Evolutionary conservation across 2,113 vertebrate genomes (phyloP).

Genomic region (Gasterosteus nipponicus): DNA sequence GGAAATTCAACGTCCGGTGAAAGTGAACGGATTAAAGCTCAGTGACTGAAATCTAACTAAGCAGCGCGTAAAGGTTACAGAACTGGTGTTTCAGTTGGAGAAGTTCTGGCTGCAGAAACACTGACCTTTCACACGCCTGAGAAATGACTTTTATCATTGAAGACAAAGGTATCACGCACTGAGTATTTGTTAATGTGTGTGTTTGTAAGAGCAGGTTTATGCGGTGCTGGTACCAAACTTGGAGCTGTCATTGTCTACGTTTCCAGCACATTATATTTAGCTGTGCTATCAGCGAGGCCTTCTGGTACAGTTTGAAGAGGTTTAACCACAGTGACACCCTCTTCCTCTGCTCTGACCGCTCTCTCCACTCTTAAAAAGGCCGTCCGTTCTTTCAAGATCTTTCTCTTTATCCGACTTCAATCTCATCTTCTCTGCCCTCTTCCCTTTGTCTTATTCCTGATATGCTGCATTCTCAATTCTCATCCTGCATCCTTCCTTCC

Average conservation of each 20-base stretch:
- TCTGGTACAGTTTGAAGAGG: constrained; percentile 47
- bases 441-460: constrained; percentile 22
- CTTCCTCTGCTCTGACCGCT: constrained; percentile 12
- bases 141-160: constrained; percentile 42
- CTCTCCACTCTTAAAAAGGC: constrained; percentile 32
- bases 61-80: constrained; percentile 1
- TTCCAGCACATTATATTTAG: constrained; percentile 71
- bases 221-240: constrained; percentile 36
- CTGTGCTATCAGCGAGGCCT: constrained; percentile 63
- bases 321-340: constrained; percentile 53
- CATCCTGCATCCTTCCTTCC: constrained; percentile 61
- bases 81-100: neutral
- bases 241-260: constrained; percentile 56
- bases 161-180: neutral
- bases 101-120: constrained; percentile 8
- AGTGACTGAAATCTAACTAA: neutral
- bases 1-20: neutral
- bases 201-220: constrained; percentile 22
- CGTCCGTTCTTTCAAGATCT: constrained; percentile 16
- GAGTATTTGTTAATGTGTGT: constrained; percentile 2
- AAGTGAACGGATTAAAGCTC: neutral
- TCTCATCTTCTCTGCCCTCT: constrained; percentile 33
- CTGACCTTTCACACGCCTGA: constrained; percentile 17
- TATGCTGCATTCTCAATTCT: constrained; percentile 31
- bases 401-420: constrained; percentile 30